Percentiles rank a stretch among this genome's conserved stretches.
Evolutionary conservation across 2,113 vertebrate genomes (phyloP).

Genomic region (Brachyhypopomus gauderio): DNA sequence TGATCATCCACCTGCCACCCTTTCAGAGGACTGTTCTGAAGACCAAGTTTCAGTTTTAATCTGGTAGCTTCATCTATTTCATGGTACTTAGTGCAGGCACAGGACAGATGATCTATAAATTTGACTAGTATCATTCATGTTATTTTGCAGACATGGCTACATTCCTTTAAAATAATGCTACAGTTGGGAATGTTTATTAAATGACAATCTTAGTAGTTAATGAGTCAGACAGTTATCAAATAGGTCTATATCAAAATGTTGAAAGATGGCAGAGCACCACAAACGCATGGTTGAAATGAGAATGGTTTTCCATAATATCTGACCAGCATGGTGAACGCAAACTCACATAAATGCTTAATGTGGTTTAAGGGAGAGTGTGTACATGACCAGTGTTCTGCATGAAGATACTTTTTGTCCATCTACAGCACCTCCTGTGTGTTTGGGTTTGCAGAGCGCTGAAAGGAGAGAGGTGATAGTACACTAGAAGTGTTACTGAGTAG

Average conservation of each 20-base stretch:
- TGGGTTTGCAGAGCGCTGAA: conserved; percentile 55
- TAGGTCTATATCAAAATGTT: background rate
- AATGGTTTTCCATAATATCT: background rate
- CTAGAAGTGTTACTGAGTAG: conserved; percentile 65
- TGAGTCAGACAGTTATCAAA: conserved; percentile 4
- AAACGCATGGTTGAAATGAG: background rate
- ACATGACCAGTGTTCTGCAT: background rate
- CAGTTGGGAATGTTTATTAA: conserved; percentile 31
- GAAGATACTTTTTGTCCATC: background rate
- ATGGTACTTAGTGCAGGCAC: background rate
- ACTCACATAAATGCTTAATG: background rate
- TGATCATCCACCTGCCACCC: background rate
- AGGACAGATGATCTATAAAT: conserved; percentile 11
- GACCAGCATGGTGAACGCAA: background rate
- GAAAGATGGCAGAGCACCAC: conserved; percentile 24
- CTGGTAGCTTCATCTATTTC: background rate
- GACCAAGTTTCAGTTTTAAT: conserved; percentile 5
- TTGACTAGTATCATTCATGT: background rate
- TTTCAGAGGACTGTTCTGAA: background rate
- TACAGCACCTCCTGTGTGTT: conserved; percentile 24
- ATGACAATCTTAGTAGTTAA: conserved; percentile 6
- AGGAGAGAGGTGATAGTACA: conserved; percentile 65
- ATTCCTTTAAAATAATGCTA: background rate
- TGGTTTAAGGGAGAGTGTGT: background rate
- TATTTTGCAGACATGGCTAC: background rate